Evolutionary conservation across 1,140 invertebrate species (phyloP), one percentile per base, ranked within the genome.

Genomic region (Neelides sp.): DNA sequence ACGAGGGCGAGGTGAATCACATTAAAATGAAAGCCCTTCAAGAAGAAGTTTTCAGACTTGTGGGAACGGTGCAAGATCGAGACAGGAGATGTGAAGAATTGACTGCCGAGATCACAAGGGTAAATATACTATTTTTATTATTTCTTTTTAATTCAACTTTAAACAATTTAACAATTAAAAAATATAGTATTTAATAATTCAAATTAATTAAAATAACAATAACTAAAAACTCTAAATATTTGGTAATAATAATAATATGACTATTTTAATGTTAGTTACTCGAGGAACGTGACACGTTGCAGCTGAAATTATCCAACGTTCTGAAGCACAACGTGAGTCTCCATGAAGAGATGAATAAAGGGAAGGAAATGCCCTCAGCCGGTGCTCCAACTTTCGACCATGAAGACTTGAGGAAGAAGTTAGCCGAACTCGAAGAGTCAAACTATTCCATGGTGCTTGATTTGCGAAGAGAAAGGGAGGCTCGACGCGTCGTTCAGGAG

Each of bases 61-160:
- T 88, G 5, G 84, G 88, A 62, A 85, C 85, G 75, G 70, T 91
- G 20, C 85, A 92, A 66, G 82, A 89, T 58, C 73, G 85, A 57
- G 87, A 92, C 57, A 12, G 50, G 0, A 73, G 84, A 10, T 88
- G 85, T 67, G 87, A 93, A 63, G 86, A 92, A 67, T 71, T 93
- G 36, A 89, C 86, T 0, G 72, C 83, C 54, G 85, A 91, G 66
- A 68, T 91, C 26, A 84, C 82, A 62, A 79, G 83, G 64, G 70
- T 73, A 57, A 50, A 24, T 37, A 19, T 22, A 4, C 40, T 2
- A n/a, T 23, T 40, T 22, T 28, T 12, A 30, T 47, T 48, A 50
- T 39, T 13, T 19, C 12, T 22, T 28, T 34, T 53, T 13, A 26
- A 30, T n/a, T n/a, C n/a, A n/a, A 13, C 13, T n/a, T 22, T n/a